A percentile compares a stretch with the other conserved stretches of the same genome.
Conservation (phyloP, 1,140 invertebrate species). For the Lepidotrigona ventralis region DNA sequence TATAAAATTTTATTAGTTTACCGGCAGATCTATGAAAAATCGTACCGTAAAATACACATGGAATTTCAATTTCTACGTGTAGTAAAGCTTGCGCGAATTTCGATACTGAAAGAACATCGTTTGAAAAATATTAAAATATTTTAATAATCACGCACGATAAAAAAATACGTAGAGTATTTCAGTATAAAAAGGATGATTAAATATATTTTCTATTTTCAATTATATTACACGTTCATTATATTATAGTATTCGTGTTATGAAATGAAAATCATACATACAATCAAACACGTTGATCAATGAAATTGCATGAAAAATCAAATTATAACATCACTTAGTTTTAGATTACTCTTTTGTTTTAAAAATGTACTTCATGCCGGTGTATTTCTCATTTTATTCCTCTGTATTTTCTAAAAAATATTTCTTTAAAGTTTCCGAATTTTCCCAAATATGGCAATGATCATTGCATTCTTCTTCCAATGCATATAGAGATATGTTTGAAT, state of each 20-base stretch:
- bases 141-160: background rate
- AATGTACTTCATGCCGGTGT: too few relatives aligned
- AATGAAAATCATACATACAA: background rate
- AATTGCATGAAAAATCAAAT: too few relatives aligned
- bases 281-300: too few relatives aligned
- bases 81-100: background rate
- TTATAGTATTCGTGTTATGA: background rate
- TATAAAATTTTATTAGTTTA: slow-evolving; percentile 38
- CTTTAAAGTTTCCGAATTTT: too few relatives aligned
- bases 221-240: background rate
- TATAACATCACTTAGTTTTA: too few relatives aligned
- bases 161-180: background rate
- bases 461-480: too few relatives aligned
- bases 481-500: background rate
- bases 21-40: slow-evolving; percentile 21
- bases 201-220: background rate
- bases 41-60: background rate
- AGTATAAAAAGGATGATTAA: background rate
- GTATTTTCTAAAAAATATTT: too few relatives aligned
- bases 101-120: background rate
- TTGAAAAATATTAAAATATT: background rate
- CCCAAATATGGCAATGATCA: too few relatives aligned
- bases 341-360: too few relatives aligned
- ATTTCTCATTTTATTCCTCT: too few relatives aligned
- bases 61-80: background rate